Percentiles rank a stretch among this genome's conserved stretches.
Evolutionary conservation across 2,888 invertebrate species (phyloP).

Genomic region (Lymantria monacha): DNA sequence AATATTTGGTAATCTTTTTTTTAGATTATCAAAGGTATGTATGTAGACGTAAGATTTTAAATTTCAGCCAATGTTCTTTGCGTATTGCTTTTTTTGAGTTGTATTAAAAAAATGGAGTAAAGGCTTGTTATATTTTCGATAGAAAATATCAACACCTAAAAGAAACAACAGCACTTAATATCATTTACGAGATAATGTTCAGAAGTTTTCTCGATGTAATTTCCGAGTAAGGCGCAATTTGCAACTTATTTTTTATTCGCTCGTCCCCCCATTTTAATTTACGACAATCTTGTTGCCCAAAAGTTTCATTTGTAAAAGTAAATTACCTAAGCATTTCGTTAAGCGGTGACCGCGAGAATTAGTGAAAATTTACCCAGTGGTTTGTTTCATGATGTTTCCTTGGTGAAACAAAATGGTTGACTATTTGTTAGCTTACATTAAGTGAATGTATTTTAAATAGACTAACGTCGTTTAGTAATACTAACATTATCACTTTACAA

Average conservation of each 20-base stretch:
- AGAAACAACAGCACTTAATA: neutral
- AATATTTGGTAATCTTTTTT: too few species aligned
- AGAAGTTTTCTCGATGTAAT: slow-evolving; percentile 32
- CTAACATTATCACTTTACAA: too few species aligned
- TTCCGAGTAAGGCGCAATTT: slow-evolving; percentile 36
- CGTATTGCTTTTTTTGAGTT: too few species aligned
- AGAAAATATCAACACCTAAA: too few species aligned
- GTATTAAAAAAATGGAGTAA: too few species aligned
- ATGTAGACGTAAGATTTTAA: too few species aligned
- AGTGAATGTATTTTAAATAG: neutral
- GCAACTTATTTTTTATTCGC: slow-evolving; percentile 32
- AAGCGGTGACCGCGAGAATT: slow-evolving; percentile 41
- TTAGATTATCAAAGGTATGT: too few species aligned
- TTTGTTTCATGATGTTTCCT: slow-evolving; percentile 36
- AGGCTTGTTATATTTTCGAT: too few species aligned
- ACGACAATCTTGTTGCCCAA: slow-evolving; percentile 41
- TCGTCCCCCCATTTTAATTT: slow-evolving; percentile 46
- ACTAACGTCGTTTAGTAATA: neutral
- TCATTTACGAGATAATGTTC: slow-evolving; percentile 26
- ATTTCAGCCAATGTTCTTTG: too few species aligned
- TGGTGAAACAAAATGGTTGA: slow-evolving; percentile 12
- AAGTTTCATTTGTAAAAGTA: slow-evolving; percentile 52
- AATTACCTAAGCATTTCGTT: slow-evolving; percentile 52
- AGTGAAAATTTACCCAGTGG: slow-evolving; percentile 40
- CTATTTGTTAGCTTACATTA: slow-evolving; percentile 2